Evolutionary conservation across 1,140 invertebrate species (phyloP).

Genomic region (Ptiloglossa arizonensis): DNA sequence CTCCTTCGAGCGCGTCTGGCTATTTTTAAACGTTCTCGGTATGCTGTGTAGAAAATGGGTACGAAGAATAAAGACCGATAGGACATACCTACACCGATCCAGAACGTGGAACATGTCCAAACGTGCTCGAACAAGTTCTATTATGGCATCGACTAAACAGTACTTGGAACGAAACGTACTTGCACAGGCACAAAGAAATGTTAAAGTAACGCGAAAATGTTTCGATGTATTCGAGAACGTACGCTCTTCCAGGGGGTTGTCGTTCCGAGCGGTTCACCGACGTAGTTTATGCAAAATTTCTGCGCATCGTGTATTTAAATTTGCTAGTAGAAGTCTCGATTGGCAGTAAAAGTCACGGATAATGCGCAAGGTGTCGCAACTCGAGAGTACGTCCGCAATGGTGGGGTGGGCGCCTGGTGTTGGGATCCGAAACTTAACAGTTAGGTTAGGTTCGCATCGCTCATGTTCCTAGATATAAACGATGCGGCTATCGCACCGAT

Average conservation of each 20-base stretch:
- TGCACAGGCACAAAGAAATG: not conserved
- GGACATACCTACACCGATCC: constrained; percentile 1
- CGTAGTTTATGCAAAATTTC: not conserved
- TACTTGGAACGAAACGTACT: not conserved
- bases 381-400: constrained; percentile 7
- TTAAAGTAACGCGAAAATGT: not conserved
- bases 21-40: constrained; percentile 32
- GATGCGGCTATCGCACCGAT: constrained; percentile 1
- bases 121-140: constrained; percentile 12
- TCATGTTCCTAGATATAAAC: not conserved
- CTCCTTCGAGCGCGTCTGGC: not conserved
- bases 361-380: constrained; percentile 27
- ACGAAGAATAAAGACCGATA: constrained; percentile 22
- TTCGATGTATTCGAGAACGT: too few species aligned
- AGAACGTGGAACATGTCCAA: constrained; percentile 41
- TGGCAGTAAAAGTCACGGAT: not conserved
- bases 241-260: not conserved
- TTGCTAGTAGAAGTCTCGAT: not conserved
- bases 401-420: not conserved
- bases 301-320: not conserved
- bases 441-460: constrained; percentile 22
- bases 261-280: not conserved
- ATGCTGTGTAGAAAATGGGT: constrained; percentile 27
- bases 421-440: not conserved
- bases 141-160: not conserved